A percentile compares a stretch with the other conserved stretches of the same genome.
phyloP scores from a whole-genome alignment of 1,140 invertebrate species.

The Conus ventricosus region DNA sequence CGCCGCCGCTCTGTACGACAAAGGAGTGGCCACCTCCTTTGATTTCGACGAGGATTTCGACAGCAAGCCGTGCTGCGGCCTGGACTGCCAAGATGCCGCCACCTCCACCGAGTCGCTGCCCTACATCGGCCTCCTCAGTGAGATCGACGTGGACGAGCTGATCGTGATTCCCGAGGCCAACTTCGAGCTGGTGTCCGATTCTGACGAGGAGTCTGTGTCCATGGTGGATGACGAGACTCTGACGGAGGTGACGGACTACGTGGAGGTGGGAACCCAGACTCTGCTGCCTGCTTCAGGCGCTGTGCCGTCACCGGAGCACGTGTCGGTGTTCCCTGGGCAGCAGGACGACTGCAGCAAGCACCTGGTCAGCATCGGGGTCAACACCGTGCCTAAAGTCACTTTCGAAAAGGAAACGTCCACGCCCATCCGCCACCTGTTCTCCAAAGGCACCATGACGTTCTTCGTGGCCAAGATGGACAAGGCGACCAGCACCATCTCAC shows the following conservation, averaged over 20 bases:
- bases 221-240: conserved; percentile 63
- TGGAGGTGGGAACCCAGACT: conserved; percentile 64
- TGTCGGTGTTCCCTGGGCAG: neutral
- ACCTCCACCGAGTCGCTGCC: conserved; percentile 70
- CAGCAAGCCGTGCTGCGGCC: conserved; percentile 29
- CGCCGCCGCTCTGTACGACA: conserved; percentile 53
- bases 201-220: conserved; percentile 48
- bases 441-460: conserved; percentile 67
- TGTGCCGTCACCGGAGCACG: neutral
- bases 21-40: conserved; percentile 58
- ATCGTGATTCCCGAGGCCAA: conserved; percentile 64
- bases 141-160: conserved; percentile 69
- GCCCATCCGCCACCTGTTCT: conserved; percentile 59
- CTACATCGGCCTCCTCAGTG: conserved; percentile 68
- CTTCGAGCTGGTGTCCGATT: conserved; percentile 57
- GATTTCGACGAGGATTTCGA: conserved; percentile 46
- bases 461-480: conserved; percentile 65
- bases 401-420: conserved; percentile 69
- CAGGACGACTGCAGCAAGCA: conserved; percentile 31
- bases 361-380: conserved; percentile 60
- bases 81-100: conserved; percentile 58
- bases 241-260: conserved; percentile 48
- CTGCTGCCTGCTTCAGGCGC: neutral
- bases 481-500: conserved; percentile 62
- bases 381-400: conserved; percentile 62